Evolutionary conservation across 1,140 invertebrate species (phyloP).

Genomic region (Antheraea mylitta): DNA sequence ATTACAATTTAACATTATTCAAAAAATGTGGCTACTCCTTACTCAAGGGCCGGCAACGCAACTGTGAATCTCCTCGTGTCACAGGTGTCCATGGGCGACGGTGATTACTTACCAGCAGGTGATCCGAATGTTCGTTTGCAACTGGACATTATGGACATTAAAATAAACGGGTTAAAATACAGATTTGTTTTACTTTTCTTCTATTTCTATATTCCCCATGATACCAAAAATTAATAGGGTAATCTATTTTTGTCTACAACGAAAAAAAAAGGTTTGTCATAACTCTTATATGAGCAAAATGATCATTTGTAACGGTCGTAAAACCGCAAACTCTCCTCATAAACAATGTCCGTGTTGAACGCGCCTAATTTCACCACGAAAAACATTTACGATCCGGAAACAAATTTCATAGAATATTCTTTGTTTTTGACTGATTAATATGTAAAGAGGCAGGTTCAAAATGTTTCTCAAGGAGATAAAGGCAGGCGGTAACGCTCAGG

Average conservation of each 20-base stretch:
- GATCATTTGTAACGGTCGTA: constrained; percentile 23
- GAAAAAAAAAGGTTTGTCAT: not conserved
- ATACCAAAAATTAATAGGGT: not conserved
- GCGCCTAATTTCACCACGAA: constrained; percentile 49
- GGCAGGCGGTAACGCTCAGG: constrained; percentile 53
- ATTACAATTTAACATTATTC: no score
- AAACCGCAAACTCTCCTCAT: constrained; percentile 30
- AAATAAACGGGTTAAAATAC: no score
- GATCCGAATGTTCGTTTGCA: no score
- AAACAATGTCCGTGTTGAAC: constrained; percentile 29
- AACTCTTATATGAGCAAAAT: constrained; percentile 7
- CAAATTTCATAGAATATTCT: constrained; percentile 63
- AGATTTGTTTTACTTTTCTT: no score
- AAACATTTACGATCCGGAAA: constrained; percentile 55
- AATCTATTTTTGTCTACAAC: not conserved
- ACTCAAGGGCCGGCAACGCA: no score
- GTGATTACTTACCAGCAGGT: no score
- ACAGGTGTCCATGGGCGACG: no score
- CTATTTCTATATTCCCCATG: no score
- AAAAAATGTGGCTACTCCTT: no score
- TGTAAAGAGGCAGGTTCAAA: constrained; percentile 66
- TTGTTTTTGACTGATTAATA: constrained; percentile 68
- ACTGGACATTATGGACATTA: no score
- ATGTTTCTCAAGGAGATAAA: constrained; percentile 63
- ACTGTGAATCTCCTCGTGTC: no score